phyloP scores from a whole-genome alignment of 2,888 invertebrate genomes.

The Ganaspis brasiliensis region DNA sequence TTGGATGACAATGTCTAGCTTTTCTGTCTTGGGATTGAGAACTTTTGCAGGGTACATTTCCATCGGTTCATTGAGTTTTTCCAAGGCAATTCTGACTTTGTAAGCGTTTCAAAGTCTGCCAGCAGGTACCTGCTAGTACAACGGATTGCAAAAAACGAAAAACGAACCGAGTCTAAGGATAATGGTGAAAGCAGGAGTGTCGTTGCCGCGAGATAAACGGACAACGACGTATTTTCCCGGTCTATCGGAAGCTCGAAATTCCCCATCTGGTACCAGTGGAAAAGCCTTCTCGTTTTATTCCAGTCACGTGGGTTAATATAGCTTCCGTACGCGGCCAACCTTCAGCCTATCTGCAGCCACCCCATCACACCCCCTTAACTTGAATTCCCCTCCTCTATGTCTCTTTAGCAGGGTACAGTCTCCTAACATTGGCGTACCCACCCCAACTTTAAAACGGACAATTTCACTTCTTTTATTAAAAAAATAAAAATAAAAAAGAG shows the following conservation, averaged over 20 bases:
- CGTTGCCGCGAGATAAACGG: conserved; percentile 60
- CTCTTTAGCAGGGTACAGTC: not conserved
- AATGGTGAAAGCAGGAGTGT: conserved; percentile 41
- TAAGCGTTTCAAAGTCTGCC: not conserved
- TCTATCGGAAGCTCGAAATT: conserved; percentile 63
- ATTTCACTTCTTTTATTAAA: not conserved
- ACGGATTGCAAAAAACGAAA: conserved; percentile 49
- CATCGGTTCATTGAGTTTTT: conserved; percentile 24
- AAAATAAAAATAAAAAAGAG: too few species aligned
- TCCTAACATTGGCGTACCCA: not conserved
- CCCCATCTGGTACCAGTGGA: conserved; percentile 50
- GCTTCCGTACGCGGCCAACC: conserved; percentile 67
- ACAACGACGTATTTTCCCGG: conserved; percentile 61
- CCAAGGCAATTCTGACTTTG: conserved; percentile 1
- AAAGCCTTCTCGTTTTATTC: conserved; percentile 66
- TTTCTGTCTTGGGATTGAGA: not conserved
- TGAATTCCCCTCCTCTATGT: conserved; percentile 3
- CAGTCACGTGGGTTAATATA: conserved; percentile 73
- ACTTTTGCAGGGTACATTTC: not conserved
- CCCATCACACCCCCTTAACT: not conserved
- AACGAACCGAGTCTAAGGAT: not conserved
- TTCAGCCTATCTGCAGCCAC: conserved; percentile 54
- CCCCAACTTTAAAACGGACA: not conserved
- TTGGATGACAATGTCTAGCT: conserved; percentile 6
- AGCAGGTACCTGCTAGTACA: conserved; percentile 49